Evolutionary conservation across 1,140 invertebrate species (phyloP).

Genomic region (Bombus vancouverensis): DNA sequence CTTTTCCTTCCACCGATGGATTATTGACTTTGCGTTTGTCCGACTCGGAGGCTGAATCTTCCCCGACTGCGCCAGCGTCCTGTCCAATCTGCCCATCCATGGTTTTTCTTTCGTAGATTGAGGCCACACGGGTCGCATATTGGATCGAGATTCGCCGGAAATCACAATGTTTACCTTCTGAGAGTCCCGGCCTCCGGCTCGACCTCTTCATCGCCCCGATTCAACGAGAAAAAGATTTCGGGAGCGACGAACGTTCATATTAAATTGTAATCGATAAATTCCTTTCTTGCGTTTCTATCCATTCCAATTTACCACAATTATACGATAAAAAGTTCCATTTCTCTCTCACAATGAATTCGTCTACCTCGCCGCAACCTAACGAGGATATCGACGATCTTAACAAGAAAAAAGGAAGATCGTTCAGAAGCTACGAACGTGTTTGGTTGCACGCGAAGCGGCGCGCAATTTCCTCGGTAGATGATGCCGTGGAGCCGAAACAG

Average conservation of each 20-base stretch:
- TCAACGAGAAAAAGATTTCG: background rate
- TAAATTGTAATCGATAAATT: background rate
- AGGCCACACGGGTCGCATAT: slow-evolving; percentile 36
- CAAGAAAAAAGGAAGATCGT: background rate
- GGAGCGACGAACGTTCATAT: too few relatives aligned
- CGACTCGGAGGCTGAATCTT: slow-evolving; percentile 10
- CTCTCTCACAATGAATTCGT: background rate
- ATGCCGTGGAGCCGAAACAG: background rate
- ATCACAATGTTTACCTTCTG: slow-evolving; percentile 33
- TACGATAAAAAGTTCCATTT: background rate
- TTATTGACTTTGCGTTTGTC: slow-evolving; percentile 61
- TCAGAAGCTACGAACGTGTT: background rate
- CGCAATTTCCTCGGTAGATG: slow-evolving; percentile 21
- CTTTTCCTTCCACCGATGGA: slow-evolving; percentile 13
- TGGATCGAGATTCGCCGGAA: slow-evolving; percentile 48
- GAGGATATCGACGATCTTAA: background rate
- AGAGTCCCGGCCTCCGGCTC: background rate
- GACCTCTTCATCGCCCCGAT: slow-evolving; percentile 8
- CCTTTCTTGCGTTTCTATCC: too few relatives aligned
- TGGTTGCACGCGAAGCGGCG: background rate
- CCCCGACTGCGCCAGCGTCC: background rate
- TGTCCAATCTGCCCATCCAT: slow-evolving; percentile 15
- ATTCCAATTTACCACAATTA: too few relatives aligned
- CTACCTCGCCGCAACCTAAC: too few relatives aligned
- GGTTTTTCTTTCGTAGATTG: slow-evolving; percentile 48